Evolutionary conservation across 2,888 invertebrate species (phyloP), one percentile per base, ranked within the genome.

Genomic region (Alentia gelatinosa): DNA sequence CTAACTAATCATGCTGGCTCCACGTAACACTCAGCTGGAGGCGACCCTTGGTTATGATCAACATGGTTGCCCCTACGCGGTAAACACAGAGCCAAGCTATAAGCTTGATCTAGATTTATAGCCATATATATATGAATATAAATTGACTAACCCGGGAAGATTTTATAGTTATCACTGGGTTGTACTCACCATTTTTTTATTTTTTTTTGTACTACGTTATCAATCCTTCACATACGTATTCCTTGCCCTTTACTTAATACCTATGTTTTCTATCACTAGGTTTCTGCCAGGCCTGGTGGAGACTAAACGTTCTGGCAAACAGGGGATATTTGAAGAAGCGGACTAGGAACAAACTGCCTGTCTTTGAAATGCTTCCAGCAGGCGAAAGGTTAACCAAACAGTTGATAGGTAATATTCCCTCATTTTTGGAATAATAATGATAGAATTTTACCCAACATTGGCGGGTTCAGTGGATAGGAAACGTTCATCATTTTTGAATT

Each of bases 261-360:
- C 35, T n/a, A 33, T 83, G n/a, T 83, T 37, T 39, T 30, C 0
- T 83, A 50, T 83, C 50, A 90, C 19, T 91, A 94, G 94, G 93
- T 68, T 93, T 94, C 74, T 94, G 94, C 91, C 92, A 92, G 47
- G 94, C 94, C 0, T 93, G 93, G 93, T 94, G 94, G 94, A 90
- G 94, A 47, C 40, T 94, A 39, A 93, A 94, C 40, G 93, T 94
- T 0, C 90, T 94, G 37, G 93, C 93, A 35, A 94, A 92, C 83
- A 90, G 94, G 89, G 93, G 93, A 40, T 92, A 92, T 33, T 89
- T 94, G 68, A 93, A 93, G 86, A 90, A 94, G 7, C 91, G 93
- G 42, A 92, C 92, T 33, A 86, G 92, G 26, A 92, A 93, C 90
- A 94, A 94, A 91, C 74, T 75, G 37, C 92, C 93, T 30, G 93